phyloP scores from a whole-genome alignment of 2,113 vertebrate species.

The Anser cygnoides region DNA sequence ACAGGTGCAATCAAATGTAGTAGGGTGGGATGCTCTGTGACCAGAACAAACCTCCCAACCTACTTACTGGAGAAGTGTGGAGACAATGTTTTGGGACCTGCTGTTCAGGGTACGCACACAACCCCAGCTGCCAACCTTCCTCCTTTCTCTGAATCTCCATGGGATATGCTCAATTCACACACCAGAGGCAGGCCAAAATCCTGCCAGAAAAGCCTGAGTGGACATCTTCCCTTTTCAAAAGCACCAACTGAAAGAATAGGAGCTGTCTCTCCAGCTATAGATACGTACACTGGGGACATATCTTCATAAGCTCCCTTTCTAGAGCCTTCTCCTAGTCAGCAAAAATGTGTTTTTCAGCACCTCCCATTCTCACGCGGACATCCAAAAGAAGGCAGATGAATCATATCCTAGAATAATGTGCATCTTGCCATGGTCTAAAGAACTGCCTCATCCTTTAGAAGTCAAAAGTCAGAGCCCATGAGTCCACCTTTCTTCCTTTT shows the following conservation, averaged over 20 bases:
- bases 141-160: neutral
- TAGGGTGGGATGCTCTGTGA: neutral
- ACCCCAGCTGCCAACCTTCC: neutral
- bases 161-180: neutral
- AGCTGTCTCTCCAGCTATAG: neutral
- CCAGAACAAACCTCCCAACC: neutral
- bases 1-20: rapidly evolving
- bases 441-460: neutral
- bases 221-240: neutral
- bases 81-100: neutral
- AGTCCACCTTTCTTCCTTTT: neutral
- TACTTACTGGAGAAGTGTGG: neutral
- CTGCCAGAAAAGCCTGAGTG: neutral
- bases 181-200: neutral
- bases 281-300: rapidly evolving
- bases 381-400: neutral
- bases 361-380: neutral
- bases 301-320: neutral
- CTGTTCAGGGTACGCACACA: neutral
- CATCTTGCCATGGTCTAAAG: neutral
- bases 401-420: neutral
- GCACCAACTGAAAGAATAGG: neutral
- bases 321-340: neutral
- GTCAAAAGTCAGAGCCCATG: neutral
- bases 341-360: neutral